Percentiles rank a stretch among this genome's conserved stretches.
Conservation (phyloP, 2,888 invertebrate genomes). For the Hemaris fuciformis region DNA sequence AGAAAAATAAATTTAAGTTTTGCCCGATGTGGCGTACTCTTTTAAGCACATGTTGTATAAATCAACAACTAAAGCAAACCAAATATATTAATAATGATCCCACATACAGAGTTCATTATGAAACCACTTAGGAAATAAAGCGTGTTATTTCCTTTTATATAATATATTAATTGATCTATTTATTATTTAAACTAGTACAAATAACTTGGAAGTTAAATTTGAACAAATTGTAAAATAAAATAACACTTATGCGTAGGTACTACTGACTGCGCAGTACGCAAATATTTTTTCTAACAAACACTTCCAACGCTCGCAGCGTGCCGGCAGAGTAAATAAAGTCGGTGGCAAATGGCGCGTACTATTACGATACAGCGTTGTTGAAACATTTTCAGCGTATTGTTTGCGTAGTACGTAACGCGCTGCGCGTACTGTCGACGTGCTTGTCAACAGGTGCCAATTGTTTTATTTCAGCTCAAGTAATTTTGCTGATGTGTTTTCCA, state of each 20-base stretch:
- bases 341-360: slow-evolving; percentile 15
- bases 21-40: too few relatives aligned
- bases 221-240: not conserved
- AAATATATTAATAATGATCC: too few relatives aligned
- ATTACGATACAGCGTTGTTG: slow-evolving; percentile 14
- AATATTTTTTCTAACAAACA: not conserved
- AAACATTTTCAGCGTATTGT: slow-evolving; percentile 13
- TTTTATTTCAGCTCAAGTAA: not conserved
- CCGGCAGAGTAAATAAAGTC: not conserved
- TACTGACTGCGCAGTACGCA: not conserved
- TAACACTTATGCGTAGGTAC: not conserved
- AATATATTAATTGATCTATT: too few relatives aligned
- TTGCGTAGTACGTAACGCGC: not conserved
- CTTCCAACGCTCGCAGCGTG: not conserved
- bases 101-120: too few relatives aligned
- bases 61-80: too few relatives aligned
- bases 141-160: too few relatives aligned
- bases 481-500: not conserved
- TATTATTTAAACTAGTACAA: not conserved
- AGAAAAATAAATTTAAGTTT: too few relatives aligned
- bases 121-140: too few relatives aligned
- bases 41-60: too few relatives aligned
- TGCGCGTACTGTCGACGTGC: not conserved
- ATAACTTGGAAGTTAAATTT: too few relatives aligned
- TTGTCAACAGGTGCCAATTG: not conserved